These are phyloP conservation scores for Saxicola maurus DNA, from an alignment of 2,797 vertebrate species.

Conservation along the genomic window DNA sequence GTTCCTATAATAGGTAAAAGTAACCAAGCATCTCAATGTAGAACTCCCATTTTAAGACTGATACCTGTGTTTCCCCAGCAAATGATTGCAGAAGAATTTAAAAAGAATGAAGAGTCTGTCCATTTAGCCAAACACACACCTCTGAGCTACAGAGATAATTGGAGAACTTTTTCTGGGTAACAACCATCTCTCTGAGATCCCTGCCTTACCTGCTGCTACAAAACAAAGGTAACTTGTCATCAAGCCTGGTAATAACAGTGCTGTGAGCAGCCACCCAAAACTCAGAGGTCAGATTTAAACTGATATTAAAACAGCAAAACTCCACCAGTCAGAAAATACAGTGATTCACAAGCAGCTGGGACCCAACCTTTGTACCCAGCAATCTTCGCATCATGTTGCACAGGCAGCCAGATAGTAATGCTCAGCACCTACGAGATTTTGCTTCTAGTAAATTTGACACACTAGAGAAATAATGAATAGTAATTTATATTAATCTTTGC, in stretches of 20 bases:
- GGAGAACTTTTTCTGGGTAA: background rate
- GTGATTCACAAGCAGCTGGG: background rate
- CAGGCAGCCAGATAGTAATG: background rate
- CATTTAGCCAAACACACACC: background rate
- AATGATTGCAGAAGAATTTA: background rate
- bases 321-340: background rate
- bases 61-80: background rate
- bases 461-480: constrained; percentile 17
- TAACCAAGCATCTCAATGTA: background rate
- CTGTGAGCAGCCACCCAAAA: background rate
- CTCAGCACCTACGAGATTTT: background rate
- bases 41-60: background rate
- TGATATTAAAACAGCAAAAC: background rate
- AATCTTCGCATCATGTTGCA: background rate
- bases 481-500: constrained; percentile 23
- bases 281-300: background rate
- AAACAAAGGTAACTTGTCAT: background rate
- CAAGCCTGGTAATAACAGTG: background rate
- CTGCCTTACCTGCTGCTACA: background rate
- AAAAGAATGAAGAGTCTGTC: background rate
- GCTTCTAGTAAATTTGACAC: background rate
- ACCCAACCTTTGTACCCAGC: background rate
- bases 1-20: background rate
- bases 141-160: background rate
- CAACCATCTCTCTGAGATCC: background rate